Base-by-base conservation (phyloP, 2,888 invertebrate species). In the Rhopalosiphum nymphaeae region DNA sequence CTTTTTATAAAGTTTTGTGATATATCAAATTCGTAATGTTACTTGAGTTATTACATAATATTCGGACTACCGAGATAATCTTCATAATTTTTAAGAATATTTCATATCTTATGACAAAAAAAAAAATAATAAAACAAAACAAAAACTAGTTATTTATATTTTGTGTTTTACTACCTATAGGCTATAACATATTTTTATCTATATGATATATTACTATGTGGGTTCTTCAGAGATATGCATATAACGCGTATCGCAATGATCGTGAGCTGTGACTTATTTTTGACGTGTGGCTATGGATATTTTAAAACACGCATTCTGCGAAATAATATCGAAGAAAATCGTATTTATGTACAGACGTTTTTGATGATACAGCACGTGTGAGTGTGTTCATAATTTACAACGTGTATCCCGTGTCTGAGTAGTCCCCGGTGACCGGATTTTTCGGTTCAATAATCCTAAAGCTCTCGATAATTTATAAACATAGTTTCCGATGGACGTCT, bases 1-100 rank as follows among this genome's bases (percentile, higher is more conserved):
- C 85, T 91, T 91, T 91, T 85, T 91, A 84, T 91, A 56, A 25
- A 91, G 85, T 85, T 57, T 85, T n/a, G 57, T 85, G 44, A 85
- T 85, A 91, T 56, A 91, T 91, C 91, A 85, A 91, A 91, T 85
- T 78, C 29, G 36, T 57, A n/a, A n/a, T 42, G 21, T 42, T 44
- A n/a, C 78, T 85, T 57, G 49, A 44, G 11, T 44, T 57, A 29
- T 78, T 78, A 78, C 78, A 42, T 36, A 29, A 85, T 44, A 13
- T 85, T 57, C 1, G 26, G 10, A 53, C 21, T 57, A 57, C 57
- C 25, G n/a, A 91, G 44, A 57, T 44, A n/a, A 85, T 91, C 91
- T 56, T 85, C 21, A 36, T 57, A n/a, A 85, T 91, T 91, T 91
- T 16, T 42, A 21, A 44, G 21, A 57, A 29, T 57, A 36, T 56